These are phyloP conservation scores for Bucorvus abyssinicus DNA, from an alignment of 2,797 vertebrate genomes.

Conservation along the genomic window DNA sequence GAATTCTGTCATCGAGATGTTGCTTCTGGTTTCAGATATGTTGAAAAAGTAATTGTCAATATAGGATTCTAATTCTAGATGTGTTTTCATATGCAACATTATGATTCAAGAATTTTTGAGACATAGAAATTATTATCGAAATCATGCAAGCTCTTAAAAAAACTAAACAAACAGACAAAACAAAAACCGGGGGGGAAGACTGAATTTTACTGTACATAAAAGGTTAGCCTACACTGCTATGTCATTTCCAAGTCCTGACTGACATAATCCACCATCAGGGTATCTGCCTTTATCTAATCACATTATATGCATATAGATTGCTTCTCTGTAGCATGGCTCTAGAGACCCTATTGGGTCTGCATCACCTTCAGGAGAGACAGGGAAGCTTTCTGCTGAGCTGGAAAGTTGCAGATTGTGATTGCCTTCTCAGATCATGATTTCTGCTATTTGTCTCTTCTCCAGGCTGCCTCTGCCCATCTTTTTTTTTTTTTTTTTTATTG, in stretches of 20 bases:
- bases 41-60: background rate
- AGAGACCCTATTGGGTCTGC: background rate
- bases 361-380: background rate
- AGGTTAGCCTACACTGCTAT: background rate
- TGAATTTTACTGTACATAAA: background rate
- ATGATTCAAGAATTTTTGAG: background rate
- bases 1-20: background rate
- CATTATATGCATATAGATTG: no score
- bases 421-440: background rate
- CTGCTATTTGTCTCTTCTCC: background rate
- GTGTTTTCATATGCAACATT: background rate
- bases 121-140: background rate
- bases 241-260: background rate
- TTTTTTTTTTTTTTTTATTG: background rate
- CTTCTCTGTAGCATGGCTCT: background rate
- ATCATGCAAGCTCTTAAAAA: background rate
- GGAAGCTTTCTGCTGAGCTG: background rate
- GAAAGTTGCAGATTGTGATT: background rate
- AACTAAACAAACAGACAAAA: background rate
- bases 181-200: rapidly evolving
- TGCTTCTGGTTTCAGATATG: background rate
- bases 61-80: background rate
- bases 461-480: background rate
- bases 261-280: no score
- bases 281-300: background rate